Evolutionary conservation across 2,888 invertebrate species (phyloP).

Genomic region (Lasioglossum morio): DNA sequence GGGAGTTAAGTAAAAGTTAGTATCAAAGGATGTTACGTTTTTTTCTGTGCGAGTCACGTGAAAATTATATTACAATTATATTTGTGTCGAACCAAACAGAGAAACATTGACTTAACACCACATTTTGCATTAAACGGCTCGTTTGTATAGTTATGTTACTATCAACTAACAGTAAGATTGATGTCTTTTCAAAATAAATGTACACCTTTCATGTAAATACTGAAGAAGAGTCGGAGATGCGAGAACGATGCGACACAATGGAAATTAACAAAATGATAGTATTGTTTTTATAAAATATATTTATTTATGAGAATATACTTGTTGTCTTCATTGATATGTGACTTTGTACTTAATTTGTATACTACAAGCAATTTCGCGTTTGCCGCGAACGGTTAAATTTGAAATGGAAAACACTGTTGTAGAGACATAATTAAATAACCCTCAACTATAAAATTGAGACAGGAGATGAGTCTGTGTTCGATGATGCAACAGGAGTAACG

Average conservation of each 20-base stretch:
- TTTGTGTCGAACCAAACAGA: neutral
- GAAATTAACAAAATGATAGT: slow-evolving; percentile 17
- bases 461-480: neutral
- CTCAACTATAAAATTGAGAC: neutral
- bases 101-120: neutral
- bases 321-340: slow-evolving; percentile 1
- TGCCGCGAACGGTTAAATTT: too few species aligned
- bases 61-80: neutral
- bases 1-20: neutral
- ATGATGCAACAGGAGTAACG: neutral
- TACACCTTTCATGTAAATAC: slow-evolving; percentile 23
- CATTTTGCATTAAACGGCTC: neutral
- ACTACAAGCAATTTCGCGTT: neutral
- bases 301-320: slow-evolving; percentile 54
- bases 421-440: neutral
- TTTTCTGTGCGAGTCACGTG: neutral
- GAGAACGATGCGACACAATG: slow-evolving; percentile 30
- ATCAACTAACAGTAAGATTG: slow-evolving; percentile 14
- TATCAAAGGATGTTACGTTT: neutral
- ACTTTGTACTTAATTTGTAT: slow-evolving; percentile 11
- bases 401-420: neutral
- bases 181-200: slow-evolving; percentile 39
- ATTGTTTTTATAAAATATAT: slow-evolving; percentile 54
- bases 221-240: neutral
- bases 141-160: slow-evolving; percentile 35